Percentiles rank a stretch among this genome's conserved stretches.
These are phyloP conservation scores for Melanchra persicariae DNA, from an alignment of 2,888 invertebrate genomes.

Conservation along the genomic window DNA sequence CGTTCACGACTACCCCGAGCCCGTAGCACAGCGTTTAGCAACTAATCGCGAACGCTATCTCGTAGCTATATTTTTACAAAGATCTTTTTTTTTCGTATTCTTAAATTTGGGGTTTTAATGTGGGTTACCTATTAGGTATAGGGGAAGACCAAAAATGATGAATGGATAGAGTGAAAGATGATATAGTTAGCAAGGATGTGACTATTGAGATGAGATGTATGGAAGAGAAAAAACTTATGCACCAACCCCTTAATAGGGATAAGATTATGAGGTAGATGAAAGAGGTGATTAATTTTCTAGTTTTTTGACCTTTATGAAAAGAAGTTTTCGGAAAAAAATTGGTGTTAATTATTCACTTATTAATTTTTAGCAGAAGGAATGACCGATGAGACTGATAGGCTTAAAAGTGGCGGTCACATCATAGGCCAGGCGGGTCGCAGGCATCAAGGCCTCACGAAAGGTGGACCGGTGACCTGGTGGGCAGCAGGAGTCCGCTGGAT, in stretches of 20 bases:
- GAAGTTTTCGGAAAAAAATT: neutral
- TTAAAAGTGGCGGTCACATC: neutral
- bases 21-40: constrained; percentile 70
- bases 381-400: neutral
- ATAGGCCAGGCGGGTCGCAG: no score
- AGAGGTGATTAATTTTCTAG: no score
- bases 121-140: neutral
- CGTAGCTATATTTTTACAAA: constrained; percentile 31
- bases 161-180: neutral
- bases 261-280: neutral
- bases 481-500: neutral
- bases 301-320: neutral
- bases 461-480: neutral
- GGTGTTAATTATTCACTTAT: neutral
- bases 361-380: neutral
- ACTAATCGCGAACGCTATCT: constrained; percentile 56
- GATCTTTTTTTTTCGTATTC: neutral
- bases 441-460: neutral
- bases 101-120: neutral
- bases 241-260: neutral
- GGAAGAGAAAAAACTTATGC: neutral
- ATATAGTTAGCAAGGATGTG: neutral
- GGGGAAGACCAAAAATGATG: neutral
- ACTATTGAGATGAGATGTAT: neutral
- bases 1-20: constrained; percentile 73